Percentiles rank a stretch among this genome's conserved stretches.
phyloP scores from a whole-genome alignment of 1,140 invertebrate genomes.

The Odontomachus brunneus region DNA sequence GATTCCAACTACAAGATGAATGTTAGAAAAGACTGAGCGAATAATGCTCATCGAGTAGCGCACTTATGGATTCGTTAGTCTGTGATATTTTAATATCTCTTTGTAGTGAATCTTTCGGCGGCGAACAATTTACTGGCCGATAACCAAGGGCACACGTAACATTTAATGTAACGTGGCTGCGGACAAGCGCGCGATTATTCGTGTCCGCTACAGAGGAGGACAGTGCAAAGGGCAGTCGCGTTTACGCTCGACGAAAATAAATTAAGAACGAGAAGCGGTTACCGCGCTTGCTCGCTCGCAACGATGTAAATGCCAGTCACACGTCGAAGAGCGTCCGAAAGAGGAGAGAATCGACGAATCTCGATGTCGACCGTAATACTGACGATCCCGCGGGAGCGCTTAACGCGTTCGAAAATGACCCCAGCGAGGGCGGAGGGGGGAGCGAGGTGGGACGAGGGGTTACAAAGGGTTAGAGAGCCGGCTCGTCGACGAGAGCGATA shows the following conservation, averaged over 20 bases:
- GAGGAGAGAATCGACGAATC: constrained; percentile 51
- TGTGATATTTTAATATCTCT: constrained; percentile 5
- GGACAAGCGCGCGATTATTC: constrained; percentile 47
- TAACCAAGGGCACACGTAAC: not conserved
- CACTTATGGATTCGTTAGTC: constrained; percentile 6
- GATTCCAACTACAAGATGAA: no score
- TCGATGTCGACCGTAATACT: constrained; percentile 45
- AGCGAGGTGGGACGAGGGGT: not conserved
- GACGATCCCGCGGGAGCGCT: constrained; percentile 45
- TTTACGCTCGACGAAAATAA: constrained; percentile 41
- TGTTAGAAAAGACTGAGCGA: no score
- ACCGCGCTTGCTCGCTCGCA: not conserved
- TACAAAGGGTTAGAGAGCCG: constrained; percentile 55
- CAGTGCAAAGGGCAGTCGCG: constrained; percentile 1
- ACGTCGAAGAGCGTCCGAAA: constrained; percentile 30
- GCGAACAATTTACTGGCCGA: constrained; percentile 1
- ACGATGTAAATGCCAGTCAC: constrained; percentile 50
- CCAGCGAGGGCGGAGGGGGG: not conserved
- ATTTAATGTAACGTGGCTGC: not conserved
- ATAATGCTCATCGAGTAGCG: constrained; percentile 17
- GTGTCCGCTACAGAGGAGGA: constrained; percentile 3
- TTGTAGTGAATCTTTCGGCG: not conserved
- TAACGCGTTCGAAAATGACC: constrained; percentile 62
- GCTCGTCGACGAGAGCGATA: constrained; percentile 61
- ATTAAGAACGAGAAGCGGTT: constrained; percentile 40